A percentile compares a stretch with the other conserved stretches of the same genome.
Evolutionary conservation across 2,113 vertebrate genomes (phyloP).

Genomic region (Fregata magnificens): DNA sequence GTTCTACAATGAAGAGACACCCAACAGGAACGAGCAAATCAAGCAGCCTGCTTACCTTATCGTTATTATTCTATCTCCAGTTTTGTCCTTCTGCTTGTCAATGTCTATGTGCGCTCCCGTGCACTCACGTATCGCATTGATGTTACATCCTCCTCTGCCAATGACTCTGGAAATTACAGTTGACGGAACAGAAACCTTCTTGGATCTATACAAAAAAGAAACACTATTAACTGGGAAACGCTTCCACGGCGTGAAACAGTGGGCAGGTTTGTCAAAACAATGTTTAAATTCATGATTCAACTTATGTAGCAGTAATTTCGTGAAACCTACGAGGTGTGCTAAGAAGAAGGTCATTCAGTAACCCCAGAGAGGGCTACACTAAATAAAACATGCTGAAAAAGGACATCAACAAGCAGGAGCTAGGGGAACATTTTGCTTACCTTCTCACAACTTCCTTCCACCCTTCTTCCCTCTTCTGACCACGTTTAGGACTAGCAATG

Average conservation of each 20-base stretch:
- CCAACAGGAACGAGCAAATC: fast-evolving
- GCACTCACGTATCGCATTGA: constrained; percentile 97
- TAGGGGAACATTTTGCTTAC: constrained; percentile 48
- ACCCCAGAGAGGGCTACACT: neutral
- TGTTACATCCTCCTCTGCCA: constrained; percentile 97
- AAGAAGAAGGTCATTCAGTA: neutral
- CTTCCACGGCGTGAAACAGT: neutral
- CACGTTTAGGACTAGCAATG: constrained; percentile 95
- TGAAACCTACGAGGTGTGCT: neutral
- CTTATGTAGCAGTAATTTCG: fast-evolving
- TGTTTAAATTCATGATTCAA: neutral
- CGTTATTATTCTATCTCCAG: constrained; percentile 97
- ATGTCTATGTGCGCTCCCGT: constrained; percentile 98
- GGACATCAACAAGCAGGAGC: neutral
- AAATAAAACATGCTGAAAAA: neutral
- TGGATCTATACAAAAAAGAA: constrained; percentile 80
- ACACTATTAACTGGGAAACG: neutral
- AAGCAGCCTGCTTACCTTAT: constrained; percentile 81
- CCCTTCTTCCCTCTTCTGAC: constrained; percentile 97
- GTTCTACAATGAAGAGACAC: neutral
- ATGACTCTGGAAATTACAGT: constrained; percentile 98
- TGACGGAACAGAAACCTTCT: constrained; percentile 97
- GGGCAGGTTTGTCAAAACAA: neutral
- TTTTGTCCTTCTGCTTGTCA: constrained; percentile 99
- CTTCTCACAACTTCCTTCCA: constrained; percentile 99